phyloP scores from a whole-genome alignment of 2,113 vertebrate species.

The Amphilophus citrinellus region DNA sequence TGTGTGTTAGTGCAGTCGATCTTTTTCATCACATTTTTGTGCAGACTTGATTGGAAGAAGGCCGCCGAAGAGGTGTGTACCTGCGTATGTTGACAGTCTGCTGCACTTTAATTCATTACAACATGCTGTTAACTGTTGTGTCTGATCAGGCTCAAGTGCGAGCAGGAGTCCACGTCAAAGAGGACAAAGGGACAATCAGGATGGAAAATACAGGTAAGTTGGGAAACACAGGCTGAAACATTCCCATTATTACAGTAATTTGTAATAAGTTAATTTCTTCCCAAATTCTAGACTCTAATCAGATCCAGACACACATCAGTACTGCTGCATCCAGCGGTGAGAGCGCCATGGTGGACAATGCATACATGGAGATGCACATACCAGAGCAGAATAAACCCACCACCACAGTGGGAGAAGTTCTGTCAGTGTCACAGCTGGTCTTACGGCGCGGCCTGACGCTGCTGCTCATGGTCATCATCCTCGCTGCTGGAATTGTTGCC shows the following conservation, averaged over 20 bases:
- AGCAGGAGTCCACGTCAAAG: constrained; percentile 61
- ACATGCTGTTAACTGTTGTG: neutral
- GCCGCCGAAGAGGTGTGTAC: constrained; percentile 84
- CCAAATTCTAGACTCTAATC: constrained; percentile 28
- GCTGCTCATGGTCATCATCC: constrained; percentile 71
- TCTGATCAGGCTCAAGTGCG: constrained; percentile 63
- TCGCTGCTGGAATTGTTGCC: constrained; percentile 60
- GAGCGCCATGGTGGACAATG: constrained; percentile 1
- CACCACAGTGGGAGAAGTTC: constrained; percentile 59
- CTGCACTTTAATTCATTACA: accelerated
- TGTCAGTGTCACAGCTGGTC: constrained; percentile 74
- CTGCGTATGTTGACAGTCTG: neutral
- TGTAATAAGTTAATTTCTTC: neutral
- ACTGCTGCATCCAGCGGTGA: neutral
- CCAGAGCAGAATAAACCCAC: constrained; percentile 13
- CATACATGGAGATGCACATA: constrained; percentile 22
- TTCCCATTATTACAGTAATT: neutral
- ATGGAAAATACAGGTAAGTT: constrained; percentile 49
- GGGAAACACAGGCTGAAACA: neutral
- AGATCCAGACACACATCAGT: neutral
- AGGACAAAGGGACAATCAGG: constrained; percentile 15
- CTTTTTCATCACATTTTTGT: constrained; percentile 82
- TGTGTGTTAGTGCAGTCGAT: constrained; percentile 80
- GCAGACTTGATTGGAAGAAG: constrained; percentile 86
- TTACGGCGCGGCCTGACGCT: constrained; percentile 70